Evolutionary conservation across 2,797 vertebrate genomes (phyloP), one percentile per base, ranked within the genome.

Genomic region (Clarias pachynema): DNA sequence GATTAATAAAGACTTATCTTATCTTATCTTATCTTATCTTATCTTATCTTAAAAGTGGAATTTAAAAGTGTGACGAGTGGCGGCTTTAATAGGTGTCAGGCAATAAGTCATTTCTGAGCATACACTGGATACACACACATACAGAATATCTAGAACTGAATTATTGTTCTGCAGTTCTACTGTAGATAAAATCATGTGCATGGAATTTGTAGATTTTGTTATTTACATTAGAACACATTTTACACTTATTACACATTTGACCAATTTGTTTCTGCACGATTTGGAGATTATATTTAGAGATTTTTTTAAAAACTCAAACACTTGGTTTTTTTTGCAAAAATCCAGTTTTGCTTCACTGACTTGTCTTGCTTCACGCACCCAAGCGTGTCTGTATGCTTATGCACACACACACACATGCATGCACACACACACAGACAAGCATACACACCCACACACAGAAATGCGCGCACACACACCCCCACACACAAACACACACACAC

Each of bases 271-370:
- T 59, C 5, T 22, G 57, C 20, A 59, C 18, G 9, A 44, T 44
- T 49, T 24, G 34, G 10, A 69, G 20, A 37, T 68, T 68, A 34
- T 7, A 37, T 31, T 16, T 15, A 15, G 16, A 24, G 69, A 14
- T 20, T 34, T 37, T 34, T 69, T 44, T 12, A n/a, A n/a, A n/a
- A 49, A 49, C 44, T 44, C 10, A 24, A 44, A 72, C 9, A 9
- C 9, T 69, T 69, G 9, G 0, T 14, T 26, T 73, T 44, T 24
- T 5, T 44, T 44, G 12, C 44, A 29, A 9, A 57, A 74, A 74
- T 56, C 26, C 31, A 75, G 53, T 59, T 18, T 77, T 59, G 74
- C 74, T 34, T 77, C 53, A 77, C 53, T 74, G 72, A 56, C 49
- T 74, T 74, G 72, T 74, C 26, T 56, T 74, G 72, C 49, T 56